These are phyloP conservation scores for Nymphalis polychloros DNA, from an alignment of 2,888 invertebrate genomes.

Conservation along the genomic window DNA sequence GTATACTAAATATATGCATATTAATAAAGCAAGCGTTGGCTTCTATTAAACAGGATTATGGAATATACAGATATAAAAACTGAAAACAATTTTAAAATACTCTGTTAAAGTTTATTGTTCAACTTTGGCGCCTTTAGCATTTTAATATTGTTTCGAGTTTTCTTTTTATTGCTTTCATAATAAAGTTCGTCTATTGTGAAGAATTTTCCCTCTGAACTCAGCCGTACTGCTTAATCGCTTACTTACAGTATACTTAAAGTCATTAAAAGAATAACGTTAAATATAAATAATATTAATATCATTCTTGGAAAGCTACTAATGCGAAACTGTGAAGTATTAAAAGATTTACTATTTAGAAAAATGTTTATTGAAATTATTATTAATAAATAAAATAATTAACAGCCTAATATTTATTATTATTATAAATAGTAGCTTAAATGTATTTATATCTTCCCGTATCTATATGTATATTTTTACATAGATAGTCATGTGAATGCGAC, in stretches of 20 bases:
- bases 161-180: constrained; percentile 17
- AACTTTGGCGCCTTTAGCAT: constrained; percentile 17
- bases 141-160: constrained; percentile 27
- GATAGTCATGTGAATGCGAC: no score
- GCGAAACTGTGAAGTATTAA: not conserved
- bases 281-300: not conserved
- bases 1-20: not conserved
- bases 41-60: constrained; percentile 9
- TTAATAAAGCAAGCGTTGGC: not conserved
- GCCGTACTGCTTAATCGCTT: constrained; percentile 14
- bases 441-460: no score
- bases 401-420: no score
- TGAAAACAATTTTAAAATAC: constrained; percentile 13
- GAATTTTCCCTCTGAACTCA: constrained; percentile 13
- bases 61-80: constrained; percentile 9
- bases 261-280: constrained; percentile 4
- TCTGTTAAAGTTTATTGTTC: constrained; percentile 24
- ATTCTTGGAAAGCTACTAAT: not conserved
- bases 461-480: no score
- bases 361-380: no score
- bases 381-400: no score
- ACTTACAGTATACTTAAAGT: constrained; percentile 9
- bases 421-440: no score
- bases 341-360: not conserved
- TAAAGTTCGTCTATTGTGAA: constrained; percentile 20